phyloP scores from a whole-genome alignment of 2,113 vertebrate genomes.

The Myotis yumanensis region DNA sequence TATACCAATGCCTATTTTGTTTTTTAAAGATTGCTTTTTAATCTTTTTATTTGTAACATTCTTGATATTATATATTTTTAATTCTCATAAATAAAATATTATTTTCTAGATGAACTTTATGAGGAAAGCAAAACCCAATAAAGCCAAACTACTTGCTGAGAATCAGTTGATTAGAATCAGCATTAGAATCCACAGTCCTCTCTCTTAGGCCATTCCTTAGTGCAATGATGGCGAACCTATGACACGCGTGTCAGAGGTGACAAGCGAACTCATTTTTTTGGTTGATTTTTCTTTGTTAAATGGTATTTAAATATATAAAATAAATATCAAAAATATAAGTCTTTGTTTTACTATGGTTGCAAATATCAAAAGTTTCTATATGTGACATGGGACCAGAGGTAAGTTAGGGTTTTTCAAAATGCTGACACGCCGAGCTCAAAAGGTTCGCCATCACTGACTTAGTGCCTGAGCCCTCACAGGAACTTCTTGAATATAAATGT shows the following conservation, averaged over 20 bases:
- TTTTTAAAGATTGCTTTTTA: neutral
- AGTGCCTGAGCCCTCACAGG: neutral
- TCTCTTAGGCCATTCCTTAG: neutral
- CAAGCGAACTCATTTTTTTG: too few species aligned
- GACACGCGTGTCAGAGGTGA: too few species aligned
- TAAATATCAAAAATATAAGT: too few species aligned
- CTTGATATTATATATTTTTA: neutral
- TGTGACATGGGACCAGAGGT: too few species aligned
- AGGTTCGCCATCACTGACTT: too few species aligned
- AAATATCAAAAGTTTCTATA: too few species aligned
- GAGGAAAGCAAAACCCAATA: neutral
- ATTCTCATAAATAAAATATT: conserved; percentile 5
- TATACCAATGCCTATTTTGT: neutral
- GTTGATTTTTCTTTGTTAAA: too few species aligned
- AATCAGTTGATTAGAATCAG: neutral
- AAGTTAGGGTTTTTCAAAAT: too few species aligned
- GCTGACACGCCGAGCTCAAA: too few species aligned
- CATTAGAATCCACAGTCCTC: neutral
- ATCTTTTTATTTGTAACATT: neutral
- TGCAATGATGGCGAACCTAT: too few species aligned
- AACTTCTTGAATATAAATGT: neutral
- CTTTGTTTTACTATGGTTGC: too few species aligned
- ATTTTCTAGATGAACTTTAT: neutral
- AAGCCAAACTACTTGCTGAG: neutral
- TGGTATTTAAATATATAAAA: too few species aligned